Evolutionary conservation across 1,140 invertebrate species (phyloP), one percentile per base, ranked within the genome.

Genomic region (Frieseomelitta varia): DNA sequence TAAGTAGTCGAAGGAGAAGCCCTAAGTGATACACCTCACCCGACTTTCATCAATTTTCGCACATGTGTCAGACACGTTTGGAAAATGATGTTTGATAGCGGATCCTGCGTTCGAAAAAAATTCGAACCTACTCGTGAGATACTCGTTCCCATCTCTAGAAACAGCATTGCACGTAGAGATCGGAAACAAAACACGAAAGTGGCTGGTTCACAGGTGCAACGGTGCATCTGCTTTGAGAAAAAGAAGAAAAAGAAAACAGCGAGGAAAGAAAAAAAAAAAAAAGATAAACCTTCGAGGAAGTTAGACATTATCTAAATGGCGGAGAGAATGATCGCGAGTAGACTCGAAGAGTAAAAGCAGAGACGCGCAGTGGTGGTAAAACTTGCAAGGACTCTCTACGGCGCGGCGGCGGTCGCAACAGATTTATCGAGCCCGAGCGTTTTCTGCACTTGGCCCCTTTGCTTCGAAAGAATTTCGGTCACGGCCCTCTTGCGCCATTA

Each of bases 401-500:
- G 39, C 39, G 39, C 6, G 34, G 55, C 55, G 21, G 63, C 19
- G 61, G 69, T 30, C 58, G 82, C 63, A 79, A 56, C 74, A 79
- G 87, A 89, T 90, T 89, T 79, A 89, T 87, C 87, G 53, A 47
- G 81, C 39, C 39, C 69, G 58, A 85, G 79, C 63, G 67, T 88
- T 84, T 85, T 91, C 80, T 94, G 93, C 93, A 94, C 93, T 94
- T 94, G 93, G 92, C 93, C 93, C 93, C 90, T 90, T 93, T 94
- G 89, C 86, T 84, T 51, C 53, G 84, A 86, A 85, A 88, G 91
- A 92, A 94, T 94, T 94, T 94, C 94, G 94, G 94, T 94, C 94
- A 94, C 89, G 94, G 94, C 90, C 91, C 90, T 91, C 81, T 92
- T 91, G 87, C 90, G 90, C 91, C 92, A 91, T 91, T 92, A 88